Evolutionary conservation across 2,113 vertebrate species (phyloP).

Genomic region (Hydrolagus affinis): DNA sequence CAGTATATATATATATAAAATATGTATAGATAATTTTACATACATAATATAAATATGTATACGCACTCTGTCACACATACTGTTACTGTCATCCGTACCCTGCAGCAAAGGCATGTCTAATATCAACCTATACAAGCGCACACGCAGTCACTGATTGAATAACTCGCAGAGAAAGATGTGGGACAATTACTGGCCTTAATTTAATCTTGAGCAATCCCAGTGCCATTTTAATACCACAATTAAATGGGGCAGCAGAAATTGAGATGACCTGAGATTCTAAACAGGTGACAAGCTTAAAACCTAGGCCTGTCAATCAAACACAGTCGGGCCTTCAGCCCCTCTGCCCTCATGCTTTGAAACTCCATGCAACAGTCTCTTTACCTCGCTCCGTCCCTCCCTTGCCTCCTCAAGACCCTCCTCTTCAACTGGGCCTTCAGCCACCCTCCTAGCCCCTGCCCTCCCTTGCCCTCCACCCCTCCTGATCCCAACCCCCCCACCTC

Average conservation of each 20-base stretch:
- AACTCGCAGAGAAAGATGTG: neutral
- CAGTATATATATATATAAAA: too few relatives aligned
- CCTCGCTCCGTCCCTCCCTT: too few relatives aligned
- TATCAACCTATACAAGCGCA: neutral
- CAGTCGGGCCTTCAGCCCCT: neutral
- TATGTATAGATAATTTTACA: too few relatives aligned
- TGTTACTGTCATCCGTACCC: slow-evolving; percentile 1
- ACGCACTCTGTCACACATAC: too few relatives aligned
- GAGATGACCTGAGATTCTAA: neutral
- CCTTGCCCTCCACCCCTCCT: neutral
- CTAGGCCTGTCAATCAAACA: neutral
- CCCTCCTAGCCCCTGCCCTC: too few relatives aligned
- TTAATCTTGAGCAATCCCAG: neutral
- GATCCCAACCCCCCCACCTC: neutral
- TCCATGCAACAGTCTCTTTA: neutral
- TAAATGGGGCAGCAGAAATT: neutral
- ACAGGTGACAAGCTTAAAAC: too few relatives aligned
- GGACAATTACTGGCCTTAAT: neutral
- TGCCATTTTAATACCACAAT: neutral
- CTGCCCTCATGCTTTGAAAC: neutral
- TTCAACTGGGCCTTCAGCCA: neutral
- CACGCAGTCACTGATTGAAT: neutral
- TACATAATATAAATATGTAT: too few relatives aligned
- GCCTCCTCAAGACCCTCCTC: neutral
- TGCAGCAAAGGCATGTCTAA: neutral